Base-by-base conservation (phyloP, 1,140 invertebrate species). In the Heliothis subflexa region DNA sequence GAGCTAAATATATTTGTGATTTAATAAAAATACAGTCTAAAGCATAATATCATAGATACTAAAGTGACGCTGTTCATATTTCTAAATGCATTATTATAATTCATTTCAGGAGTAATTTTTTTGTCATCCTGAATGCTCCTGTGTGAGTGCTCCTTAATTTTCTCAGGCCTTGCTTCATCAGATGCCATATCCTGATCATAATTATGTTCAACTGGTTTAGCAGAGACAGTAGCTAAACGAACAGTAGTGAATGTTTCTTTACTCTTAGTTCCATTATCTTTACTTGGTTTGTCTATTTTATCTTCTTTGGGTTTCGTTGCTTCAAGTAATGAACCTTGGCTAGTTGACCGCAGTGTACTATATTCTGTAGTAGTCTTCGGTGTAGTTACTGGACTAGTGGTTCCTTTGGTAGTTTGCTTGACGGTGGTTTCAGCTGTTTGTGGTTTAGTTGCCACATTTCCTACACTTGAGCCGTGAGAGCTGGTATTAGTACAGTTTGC, bases 101-200 rank as follows among this genome's bases (percentile, higher is more conserved):
- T 81, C 11, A 57, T 7, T 33, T 85, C 71, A n/a, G 52, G 33
- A 5, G 71, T 77, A 57, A 81, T 77, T 55, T 86, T 81, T 3
- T 74, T 10, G 33, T 91, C 79, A 1, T 89, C 89, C 64, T 91
- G 87, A 45, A 91, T 78, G 72, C 88, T 94, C 77, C 89, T 85
- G 45, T 92, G 89, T 3, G 91, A 21, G n/a, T 66, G 62, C 33
- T 66, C 86, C 72, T 92, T 91, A 14, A 89, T 83, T 80, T 87
- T 86, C 52, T 92, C 91, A 7, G 91, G 88, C 77, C 88, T 88
- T 0, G 87, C 91, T 80, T 93, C 89, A 82, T 92, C 93, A 0
- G 91, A 89, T 0, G 92, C 87, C 90, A 93, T 93, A 0, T 88
- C 83, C 0, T 82, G 85, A 68, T 90, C 86, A 25, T 88, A 81